Conservation (phyloP, 2,113 vertebrate species). For the Peromyscus leucopus region DNA sequence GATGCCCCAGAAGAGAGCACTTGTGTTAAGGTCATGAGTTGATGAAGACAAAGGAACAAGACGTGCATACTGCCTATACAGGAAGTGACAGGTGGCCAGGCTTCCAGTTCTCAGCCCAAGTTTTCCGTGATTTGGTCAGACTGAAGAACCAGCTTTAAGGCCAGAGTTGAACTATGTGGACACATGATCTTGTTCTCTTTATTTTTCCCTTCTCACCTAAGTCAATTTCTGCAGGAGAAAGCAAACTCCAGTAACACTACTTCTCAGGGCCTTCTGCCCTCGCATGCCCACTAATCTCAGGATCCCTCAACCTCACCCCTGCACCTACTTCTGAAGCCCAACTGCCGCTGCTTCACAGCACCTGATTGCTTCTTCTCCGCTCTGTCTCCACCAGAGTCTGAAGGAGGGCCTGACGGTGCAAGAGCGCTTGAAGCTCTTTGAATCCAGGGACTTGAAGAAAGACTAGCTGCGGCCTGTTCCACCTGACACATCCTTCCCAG, state of each 20-base stretch:
- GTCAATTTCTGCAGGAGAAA: conserved; percentile 43
- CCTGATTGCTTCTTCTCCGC: neutral
- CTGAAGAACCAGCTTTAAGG: neutral
- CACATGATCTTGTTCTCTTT: conserved; percentile 76
- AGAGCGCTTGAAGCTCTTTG: conserved; percentile 98
- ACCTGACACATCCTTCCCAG: conserved; percentile 84
- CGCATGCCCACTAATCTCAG: conserved; percentile 88
- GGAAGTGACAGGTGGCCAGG: neutral
- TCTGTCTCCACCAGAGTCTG: conserved; percentile 89
- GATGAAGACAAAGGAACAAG: neutral
- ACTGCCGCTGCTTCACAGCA: too few relatives aligned
- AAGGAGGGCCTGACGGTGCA: conserved; percentile 99
- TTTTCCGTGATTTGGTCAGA: neutral
- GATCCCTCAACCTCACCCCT: conserved; percentile 58
- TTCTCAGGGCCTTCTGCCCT: conserved; percentile 78
- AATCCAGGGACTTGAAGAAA: conserved; percentile 97
- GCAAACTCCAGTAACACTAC: conserved; percentile 68
- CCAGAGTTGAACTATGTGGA: conserved; percentile 27
- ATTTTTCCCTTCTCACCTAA: conserved; percentile 66
- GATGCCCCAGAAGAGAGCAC: neutral
- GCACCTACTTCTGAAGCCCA: neutral
- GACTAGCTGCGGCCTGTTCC: conserved; percentile 88
- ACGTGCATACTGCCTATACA: rapidly evolving
- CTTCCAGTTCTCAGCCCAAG: neutral
- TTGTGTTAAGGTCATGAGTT: neutral